phyloP scores from a whole-genome alignment of 2,113 vertebrate genomes.

The Neomonachus schauinslandi region DNA sequence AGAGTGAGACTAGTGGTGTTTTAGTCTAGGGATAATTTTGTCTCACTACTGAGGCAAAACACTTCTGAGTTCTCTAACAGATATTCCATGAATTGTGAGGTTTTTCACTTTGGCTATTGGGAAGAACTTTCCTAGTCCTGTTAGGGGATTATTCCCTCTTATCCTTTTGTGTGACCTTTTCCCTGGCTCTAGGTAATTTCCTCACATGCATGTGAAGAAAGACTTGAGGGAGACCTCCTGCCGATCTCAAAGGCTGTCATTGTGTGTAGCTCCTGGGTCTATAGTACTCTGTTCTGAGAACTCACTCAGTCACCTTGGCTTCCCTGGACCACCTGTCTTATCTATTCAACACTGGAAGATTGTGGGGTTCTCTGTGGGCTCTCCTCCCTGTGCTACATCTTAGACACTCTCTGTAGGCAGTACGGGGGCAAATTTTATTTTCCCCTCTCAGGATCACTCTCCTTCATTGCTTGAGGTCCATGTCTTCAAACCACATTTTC shows the following conservation, averaged over 20 bases:
- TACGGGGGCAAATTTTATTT: not conserved
- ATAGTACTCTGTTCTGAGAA: not conserved
- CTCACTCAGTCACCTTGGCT: not conserved
- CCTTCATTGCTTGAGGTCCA: not conserved
- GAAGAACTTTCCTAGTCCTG: not conserved
- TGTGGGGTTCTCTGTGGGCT: not conserved
- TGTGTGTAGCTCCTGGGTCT: not conserved
- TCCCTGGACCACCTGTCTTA: not conserved
- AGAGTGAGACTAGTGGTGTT: not conserved
- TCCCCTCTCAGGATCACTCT: not conserved
- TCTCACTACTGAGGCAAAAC: not conserved
- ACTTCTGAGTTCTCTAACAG: not conserved
- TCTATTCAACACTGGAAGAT: not conserved
- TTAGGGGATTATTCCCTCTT: not conserved
- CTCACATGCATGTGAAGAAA: not conserved
- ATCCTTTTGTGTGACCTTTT: not conserved
- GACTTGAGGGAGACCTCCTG: not conserved
- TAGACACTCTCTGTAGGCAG: not conserved
- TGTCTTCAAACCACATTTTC: not conserved
- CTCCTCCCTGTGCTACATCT: not conserved
- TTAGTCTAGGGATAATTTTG: not conserved
- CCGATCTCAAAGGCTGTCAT: not conserved
- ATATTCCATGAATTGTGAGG: not conserved
- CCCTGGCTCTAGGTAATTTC: not conserved
- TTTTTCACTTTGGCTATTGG: not conserved